A percentile compares a stretch with the other conserved stretches of the same genome.
These are phyloP conservation scores for Erpornis zantholeuca DNA, from an alignment of 2,113 vertebrate genomes.

Conservation along the genomic window DNA sequence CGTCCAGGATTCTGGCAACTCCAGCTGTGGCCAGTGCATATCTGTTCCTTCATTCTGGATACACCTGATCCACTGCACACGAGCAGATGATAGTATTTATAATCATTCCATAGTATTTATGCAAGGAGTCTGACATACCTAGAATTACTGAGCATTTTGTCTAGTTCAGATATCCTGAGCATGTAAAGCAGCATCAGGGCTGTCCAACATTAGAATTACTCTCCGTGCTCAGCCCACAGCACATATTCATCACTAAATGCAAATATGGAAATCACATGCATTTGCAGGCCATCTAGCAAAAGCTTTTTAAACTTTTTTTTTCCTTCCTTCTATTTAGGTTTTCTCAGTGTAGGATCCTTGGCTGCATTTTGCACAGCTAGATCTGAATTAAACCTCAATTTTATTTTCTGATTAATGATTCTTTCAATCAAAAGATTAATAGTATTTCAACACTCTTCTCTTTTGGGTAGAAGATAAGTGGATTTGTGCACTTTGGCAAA, in stretches of 20 bases:
- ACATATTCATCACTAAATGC: not conserved
- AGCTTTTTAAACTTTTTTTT: not conserved
- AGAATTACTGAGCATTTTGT: not conserved
- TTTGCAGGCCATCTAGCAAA: not conserved
- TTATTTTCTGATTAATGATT: not conserved
- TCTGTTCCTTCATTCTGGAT: not conserved
- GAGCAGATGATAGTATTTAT: not conserved
- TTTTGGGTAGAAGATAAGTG: not conserved
- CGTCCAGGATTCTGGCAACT: not conserved
- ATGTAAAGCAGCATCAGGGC: not conserved
- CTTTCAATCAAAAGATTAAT: not conserved
- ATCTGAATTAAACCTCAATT: not conserved
- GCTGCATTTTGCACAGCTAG: not conserved
- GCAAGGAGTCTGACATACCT: not conserved
- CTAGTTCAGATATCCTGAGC: not conserved
- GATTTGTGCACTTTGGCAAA: not conserved
- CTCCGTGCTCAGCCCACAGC: not conserved
- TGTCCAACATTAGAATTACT: not conserved
- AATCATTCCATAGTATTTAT: not conserved
- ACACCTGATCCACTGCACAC: not conserved
- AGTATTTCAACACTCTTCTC: not conserved
- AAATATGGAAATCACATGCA: not conserved
- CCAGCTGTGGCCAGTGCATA: not conserved
- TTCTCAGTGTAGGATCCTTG: not conserved
- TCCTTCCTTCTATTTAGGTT: not conserved